Conservation (phyloP, 64 coral and sea anemone species). For the Pocillopora damicornis region DNA sequence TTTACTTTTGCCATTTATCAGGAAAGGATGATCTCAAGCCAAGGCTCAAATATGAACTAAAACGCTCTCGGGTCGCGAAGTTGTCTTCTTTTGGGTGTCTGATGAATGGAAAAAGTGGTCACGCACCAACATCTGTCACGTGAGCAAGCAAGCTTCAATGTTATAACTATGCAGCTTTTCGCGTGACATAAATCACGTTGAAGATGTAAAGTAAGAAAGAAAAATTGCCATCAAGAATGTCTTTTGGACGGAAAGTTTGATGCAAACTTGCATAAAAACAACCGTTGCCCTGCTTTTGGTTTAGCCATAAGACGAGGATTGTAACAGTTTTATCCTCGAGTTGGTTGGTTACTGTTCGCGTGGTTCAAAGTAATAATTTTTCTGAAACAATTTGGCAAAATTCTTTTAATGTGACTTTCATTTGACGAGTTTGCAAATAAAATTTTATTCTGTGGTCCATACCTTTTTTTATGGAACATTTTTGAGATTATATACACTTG, state of each 20-base stretch:
- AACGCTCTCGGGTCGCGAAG: too few relatives aligned
- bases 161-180: neutral
- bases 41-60: neutral
- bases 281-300: neutral
- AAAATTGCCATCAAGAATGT: too few relatives aligned
- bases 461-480: too few relatives aligned
- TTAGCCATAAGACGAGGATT: too few relatives aligned
- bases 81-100: neutral
- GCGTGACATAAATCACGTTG: neutral
- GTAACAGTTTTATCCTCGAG: too few relatives aligned
- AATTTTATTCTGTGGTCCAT: too few relatives aligned
- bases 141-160: neutral
- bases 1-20: slow-evolving; percentile 46
- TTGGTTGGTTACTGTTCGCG: too few relatives aligned
- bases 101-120: neutral
- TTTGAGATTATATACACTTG: too few relatives aligned
- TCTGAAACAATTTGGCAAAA: too few relatives aligned
- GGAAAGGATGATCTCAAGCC: neutral
- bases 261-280: neutral
- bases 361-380: too few relatives aligned
- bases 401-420: too few relatives aligned
- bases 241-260: neutral
- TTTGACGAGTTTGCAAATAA: too few relatives aligned
- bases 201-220: neutral
- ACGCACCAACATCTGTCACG: neutral